Evolutionary conservation across 2,888 invertebrate genomes (phyloP).

Genomic region (Parasteatoda lunata): DNA sequence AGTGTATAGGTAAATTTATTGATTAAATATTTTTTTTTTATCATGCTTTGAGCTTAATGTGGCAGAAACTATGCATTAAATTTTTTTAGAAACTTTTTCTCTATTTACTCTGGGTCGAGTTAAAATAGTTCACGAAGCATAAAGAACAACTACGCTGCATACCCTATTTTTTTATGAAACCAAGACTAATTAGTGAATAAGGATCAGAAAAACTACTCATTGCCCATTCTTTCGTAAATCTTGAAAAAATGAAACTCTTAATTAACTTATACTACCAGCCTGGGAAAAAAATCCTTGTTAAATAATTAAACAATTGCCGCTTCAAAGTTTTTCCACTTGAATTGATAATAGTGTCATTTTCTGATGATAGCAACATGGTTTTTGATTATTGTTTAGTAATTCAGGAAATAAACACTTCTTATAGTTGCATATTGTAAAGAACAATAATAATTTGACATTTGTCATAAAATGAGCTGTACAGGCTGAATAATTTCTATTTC

Average conservation of each 20-base stretch:
- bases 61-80: background rate
- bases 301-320: background rate
- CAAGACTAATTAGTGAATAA: constrained; percentile 17
- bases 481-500: too few species aligned
- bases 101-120: background rate
- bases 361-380: background rate
- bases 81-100: constrained; percentile 1
- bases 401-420: too few species aligned
- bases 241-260: constrained; percentile 38
- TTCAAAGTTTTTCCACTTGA: background rate
- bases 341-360: too few species aligned
- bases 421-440: too few species aligned
- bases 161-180: background rate
- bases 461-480: too few species aligned
- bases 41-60: background rate
- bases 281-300: background rate
- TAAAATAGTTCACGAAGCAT: background rate
- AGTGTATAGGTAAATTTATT: background rate
- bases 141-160: background rate
- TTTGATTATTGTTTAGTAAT: too few species aligned
- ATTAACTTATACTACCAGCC: constrained; percentile 57
- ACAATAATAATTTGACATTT: too few species aligned
- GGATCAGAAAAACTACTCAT: constrained; percentile 28
- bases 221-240: constrained; percentile 27
- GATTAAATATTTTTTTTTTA: background rate